Evolutionary conservation across 2,113 vertebrate genomes (phyloP).

Genomic region (Amblyopsis rosae): DNA sequence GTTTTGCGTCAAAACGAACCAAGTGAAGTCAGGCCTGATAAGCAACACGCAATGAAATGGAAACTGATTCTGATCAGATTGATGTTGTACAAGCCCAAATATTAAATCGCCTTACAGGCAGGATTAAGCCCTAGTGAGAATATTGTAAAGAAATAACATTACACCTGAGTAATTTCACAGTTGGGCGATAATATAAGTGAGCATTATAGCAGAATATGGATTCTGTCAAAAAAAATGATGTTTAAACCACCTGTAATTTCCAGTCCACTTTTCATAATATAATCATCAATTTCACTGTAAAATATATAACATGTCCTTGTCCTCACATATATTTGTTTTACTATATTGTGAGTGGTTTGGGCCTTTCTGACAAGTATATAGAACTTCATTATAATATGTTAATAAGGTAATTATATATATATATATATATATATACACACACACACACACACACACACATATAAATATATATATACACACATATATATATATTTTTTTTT

Average conservation of each 20-base stretch:
- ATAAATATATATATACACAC: too few relatives aligned
- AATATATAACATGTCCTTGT: background rate
- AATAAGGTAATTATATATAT: background rate
- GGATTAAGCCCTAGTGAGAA: too few relatives aligned
- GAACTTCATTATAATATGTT: background rate
- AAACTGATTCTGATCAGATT: conserved; percentile 2
- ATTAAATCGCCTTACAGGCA: background rate
- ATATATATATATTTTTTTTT: too few relatives aligned
- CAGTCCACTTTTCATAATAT: too few relatives aligned
- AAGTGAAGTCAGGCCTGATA: conserved; percentile 26
- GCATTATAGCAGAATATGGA: too few relatives aligned
- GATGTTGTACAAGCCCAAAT: background rate
- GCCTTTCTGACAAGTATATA: background rate
- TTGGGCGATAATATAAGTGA: background rate
- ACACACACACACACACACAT: too few relatives aligned
- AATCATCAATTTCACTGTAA: background rate
- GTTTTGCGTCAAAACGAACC: conserved; percentile 33
- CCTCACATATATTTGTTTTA: background rate
- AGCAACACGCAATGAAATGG: conserved; percentile 36
- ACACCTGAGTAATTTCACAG: background rate
- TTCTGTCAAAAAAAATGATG: too few relatives aligned
- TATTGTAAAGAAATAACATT: background rate
- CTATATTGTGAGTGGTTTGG: background rate
- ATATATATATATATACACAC: too few relatives aligned
- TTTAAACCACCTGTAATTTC: too few relatives aligned